A percentile compares a stretch with the other conserved stretches of the same genome.
phyloP scores from a whole-genome alignment of 2,797 vertebrate species.

The Hyperoplus immaculatus region DNA sequence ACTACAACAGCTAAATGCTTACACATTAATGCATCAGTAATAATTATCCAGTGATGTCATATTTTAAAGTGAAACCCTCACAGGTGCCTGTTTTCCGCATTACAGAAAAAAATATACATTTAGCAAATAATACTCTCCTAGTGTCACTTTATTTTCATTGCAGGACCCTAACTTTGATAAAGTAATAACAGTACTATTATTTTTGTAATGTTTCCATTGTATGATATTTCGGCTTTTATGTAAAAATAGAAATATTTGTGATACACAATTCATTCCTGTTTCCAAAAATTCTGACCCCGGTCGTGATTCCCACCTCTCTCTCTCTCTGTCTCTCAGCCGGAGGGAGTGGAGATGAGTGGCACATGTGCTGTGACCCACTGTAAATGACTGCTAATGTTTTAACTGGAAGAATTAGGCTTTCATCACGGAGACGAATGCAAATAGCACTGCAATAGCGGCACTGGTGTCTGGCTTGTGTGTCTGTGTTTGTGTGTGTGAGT shows the following conservation, averaged over 20 bases:
- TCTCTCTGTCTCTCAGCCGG: slow-evolving; percentile 18
- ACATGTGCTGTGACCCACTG: slow-evolving; percentile 91
- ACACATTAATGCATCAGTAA: not conserved
- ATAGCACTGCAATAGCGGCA: slow-evolving; percentile 84
- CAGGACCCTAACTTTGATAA: not conserved
- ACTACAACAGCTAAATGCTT: not conserved
- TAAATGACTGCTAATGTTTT: slow-evolving; percentile 99
- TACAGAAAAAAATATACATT: not conserved
- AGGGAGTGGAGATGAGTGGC: slow-evolving; percentile 74
- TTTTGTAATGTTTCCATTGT: not conserved
- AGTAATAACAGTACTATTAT: too few relatives aligned
- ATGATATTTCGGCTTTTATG: not conserved
- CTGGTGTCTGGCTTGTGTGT: slow-evolving; percentile 54
- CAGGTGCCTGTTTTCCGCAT: not conserved
- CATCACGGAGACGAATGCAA: slow-evolving; percentile 98
- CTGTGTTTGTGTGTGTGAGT: not conserved
- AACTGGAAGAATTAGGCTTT: slow-evolving; percentile 99
- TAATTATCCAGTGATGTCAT: not conserved
- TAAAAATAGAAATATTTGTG: not conserved
- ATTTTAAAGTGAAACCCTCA: not conserved
- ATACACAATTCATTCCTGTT: slow-evolving; percentile 20
- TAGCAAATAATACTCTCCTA: not conserved
- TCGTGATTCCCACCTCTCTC: not conserved
- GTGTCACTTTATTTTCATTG: not conserved
- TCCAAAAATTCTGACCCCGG: slow-evolving; percentile 38